A percentile compares a stretch with the other conserved stretches of the same genome.
Evolutionary conservation across 1,140 invertebrate genomes (phyloP).

Genomic region (Orius laevigatus): DNA sequence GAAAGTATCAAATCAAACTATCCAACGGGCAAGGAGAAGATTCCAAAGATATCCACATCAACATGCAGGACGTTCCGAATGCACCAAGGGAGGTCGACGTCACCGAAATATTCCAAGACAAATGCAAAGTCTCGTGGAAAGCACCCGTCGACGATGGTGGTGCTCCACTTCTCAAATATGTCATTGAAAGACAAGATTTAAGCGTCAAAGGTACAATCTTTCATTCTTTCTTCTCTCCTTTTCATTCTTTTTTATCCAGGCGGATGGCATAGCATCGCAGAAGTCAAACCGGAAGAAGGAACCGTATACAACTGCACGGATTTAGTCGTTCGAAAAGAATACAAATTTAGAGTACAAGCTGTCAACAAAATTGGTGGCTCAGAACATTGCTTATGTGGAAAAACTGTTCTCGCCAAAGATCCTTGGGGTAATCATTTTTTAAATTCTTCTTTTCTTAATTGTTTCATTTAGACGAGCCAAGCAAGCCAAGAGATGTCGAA

Average conservation of each 20-base stretch:
- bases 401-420: constrained; percentile 86
- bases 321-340: constrained; percentile 71
- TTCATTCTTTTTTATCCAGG: constrained; percentile 28
- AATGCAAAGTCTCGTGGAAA: constrained; percentile 84
- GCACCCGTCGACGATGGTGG: constrained; percentile 87
- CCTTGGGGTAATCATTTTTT: constrained; percentile 65
- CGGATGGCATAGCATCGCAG: constrained; percentile 71
- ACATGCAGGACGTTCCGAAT: constrained; percentile 79
- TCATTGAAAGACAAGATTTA: constrained; percentile 88
- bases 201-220: constrained; percentile 48
- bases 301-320: constrained; percentile 72
- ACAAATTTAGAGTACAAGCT: constrained; percentile 88
- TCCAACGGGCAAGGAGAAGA: constrained; percentile 77
- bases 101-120: constrained; percentile 78
- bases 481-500: constrained; percentile 77
- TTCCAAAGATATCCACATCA: constrained; percentile 62
- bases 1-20: constrained; percentile 72
- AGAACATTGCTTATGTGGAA: constrained; percentile 72
- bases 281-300: constrained; percentile 41
- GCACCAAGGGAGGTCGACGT: constrained; percentile 80
- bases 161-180: constrained; percentile 72
- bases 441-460: constrained; percentile 3
- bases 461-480: constrained; percentile 61
- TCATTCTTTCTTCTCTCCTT: not conserved
- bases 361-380: constrained; percentile 80